A percentile compares a stretch with the other conserved stretches of the same genome.
Conservation (phyloP, 2,888 invertebrate species). For the Anarsia innoxiella region DNA sequence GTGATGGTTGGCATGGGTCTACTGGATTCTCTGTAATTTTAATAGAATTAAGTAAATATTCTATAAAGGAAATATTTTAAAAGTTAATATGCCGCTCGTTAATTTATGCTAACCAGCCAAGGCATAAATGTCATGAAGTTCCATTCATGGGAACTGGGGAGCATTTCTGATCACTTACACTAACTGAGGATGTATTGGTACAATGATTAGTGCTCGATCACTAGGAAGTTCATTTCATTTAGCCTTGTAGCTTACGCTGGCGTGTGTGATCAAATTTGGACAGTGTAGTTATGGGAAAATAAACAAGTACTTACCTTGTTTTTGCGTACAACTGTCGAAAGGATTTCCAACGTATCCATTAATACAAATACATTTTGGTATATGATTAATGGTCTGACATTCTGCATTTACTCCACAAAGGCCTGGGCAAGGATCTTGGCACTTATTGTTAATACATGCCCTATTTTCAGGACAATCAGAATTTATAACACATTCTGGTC, state of each 20-base stretch:
- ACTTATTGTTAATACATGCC: conserved; percentile 80
- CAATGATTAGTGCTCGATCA: no score
- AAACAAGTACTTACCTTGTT: conserved; percentile 40
- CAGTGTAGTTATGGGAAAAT: no score
- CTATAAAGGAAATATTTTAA: no score
- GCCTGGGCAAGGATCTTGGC: conserved; percentile 83
- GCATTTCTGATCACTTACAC: no score
- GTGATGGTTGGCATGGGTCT: conserved; percentile 84
- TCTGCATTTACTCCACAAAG: conserved; percentile 84
- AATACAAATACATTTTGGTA: conserved; percentile 83
- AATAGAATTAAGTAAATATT: conserved; percentile 1
- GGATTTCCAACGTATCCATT: conserved; percentile 83
- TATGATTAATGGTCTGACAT: conserved; percentile 84
- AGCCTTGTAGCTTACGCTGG: no score
- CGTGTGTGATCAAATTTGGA: no score
- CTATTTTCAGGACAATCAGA: conserved; percentile 79
- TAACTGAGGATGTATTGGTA: no score
- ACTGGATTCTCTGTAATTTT: conserved; percentile 45
- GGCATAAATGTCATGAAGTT: neutral
- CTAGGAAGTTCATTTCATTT: no score
- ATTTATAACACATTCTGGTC: conserved; percentile 82
- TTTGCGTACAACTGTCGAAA: conserved; percentile 57
- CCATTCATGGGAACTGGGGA: neutral
- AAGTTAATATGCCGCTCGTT: no score
- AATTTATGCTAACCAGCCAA: no score